phyloP scores from a whole-genome alignment of 2,797 vertebrate species.

The Glossophaga mutica region DNA sequence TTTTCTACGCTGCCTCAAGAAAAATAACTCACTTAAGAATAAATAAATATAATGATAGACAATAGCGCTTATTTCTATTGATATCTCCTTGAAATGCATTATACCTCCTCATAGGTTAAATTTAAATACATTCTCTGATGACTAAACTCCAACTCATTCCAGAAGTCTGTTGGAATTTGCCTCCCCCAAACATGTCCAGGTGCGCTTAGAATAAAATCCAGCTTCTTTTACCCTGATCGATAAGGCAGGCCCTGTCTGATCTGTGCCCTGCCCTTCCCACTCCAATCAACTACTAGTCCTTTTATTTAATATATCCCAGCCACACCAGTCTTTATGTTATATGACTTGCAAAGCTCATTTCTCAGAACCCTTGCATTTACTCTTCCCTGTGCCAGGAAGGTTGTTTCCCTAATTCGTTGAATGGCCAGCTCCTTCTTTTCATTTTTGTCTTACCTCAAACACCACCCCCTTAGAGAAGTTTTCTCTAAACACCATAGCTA shows the following conservation, averaged over 20 bases:
- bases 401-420: background rate
- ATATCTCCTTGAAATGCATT: background rate
- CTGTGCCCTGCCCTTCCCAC: background rate
- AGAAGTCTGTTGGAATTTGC: background rate
- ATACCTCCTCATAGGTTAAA: background rate
- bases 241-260: background rate
- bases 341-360: background rate
- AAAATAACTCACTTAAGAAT: constrained; percentile 60
- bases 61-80: background rate
- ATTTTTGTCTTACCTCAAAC: background rate
- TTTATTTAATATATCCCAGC: background rate
- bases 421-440: background rate
- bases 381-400: background rate
- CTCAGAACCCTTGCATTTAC: background rate
- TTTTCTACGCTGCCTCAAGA: background rate
- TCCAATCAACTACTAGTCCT: background rate
- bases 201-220: background rate
- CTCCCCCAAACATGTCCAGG: background rate
- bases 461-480: background rate
- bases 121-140: constrained; percentile 34
- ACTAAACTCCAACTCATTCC: background rate
- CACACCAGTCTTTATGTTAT: background rate
- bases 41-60: constrained; percentile 14
- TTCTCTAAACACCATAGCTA: background rate
- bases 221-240: background rate